Evolutionary conservation across 2,113 vertebrate genomes (phyloP).

Genomic region (Podarcis muralis): DNA sequence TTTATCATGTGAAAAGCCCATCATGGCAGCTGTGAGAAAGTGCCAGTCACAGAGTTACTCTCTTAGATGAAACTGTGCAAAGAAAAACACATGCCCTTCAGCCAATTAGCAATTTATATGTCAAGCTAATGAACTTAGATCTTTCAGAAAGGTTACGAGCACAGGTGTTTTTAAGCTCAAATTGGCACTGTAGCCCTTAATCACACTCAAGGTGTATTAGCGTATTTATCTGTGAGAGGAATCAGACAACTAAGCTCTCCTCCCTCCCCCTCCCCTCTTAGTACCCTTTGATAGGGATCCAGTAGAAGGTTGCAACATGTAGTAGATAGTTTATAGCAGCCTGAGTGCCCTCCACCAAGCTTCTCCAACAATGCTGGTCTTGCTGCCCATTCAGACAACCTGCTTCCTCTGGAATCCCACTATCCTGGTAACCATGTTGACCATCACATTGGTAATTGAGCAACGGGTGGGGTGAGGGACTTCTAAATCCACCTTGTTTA

Average conservation of each 20-base stretch:
- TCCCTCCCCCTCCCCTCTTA: background rate
- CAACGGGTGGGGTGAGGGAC: background rate
- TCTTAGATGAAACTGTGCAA: background rate
- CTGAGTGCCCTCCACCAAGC: background rate
- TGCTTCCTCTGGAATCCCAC: too few species aligned
- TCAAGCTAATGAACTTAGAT: background rate
- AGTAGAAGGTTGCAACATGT: background rate
- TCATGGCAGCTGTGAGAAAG: background rate
- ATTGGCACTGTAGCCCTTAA: background rate
- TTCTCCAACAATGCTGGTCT: background rate
- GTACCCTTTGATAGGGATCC: background rate
- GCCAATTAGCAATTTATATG: background rate
- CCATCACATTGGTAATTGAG: background rate
- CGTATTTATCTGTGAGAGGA: background rate
- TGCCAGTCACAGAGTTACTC: background rate
- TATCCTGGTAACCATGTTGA: background rate
- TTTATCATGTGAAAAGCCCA: background rate
- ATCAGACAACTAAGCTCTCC: background rate
- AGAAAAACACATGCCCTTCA: background rate
- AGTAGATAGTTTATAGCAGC: background rate
- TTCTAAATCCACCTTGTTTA: background rate
- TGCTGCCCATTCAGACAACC: background rate
- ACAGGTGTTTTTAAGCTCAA: conserved; percentile 20
- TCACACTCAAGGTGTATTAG: background rate
- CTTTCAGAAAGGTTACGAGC: background rate